These are phyloP conservation scores for Dissostichus mawsoni DNA, from an alignment of 2,113 vertebrate species.

Conservation along the genomic window DNA sequence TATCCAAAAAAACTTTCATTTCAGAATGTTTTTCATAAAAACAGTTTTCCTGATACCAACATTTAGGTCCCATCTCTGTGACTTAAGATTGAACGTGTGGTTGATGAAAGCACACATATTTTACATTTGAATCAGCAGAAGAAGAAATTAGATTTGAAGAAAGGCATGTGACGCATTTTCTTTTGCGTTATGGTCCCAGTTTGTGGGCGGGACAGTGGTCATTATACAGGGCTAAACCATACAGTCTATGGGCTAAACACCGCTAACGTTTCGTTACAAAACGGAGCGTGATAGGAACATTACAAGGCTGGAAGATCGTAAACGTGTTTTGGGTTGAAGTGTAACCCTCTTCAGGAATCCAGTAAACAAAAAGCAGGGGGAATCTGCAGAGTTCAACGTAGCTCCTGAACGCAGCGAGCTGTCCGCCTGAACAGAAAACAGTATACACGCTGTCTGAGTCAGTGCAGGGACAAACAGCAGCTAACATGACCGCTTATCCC, in stretches of 20 bases:
- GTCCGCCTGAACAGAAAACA: conserved; percentile 39
- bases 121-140: neutral
- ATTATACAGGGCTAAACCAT: conserved; percentile 10
- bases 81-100: neutral
- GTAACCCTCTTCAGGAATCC: conserved; percentile 16
- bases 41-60: neutral
- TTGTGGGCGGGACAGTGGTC: conserved; percentile 71
- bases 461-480: conserved; percentile 8
- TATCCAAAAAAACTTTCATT: conserved; percentile 16
- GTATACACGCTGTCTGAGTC: conserved; percentile 45
- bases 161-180: conserved; percentile 76
- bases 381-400: conserved; percentile 45
- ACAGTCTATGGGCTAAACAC: conserved; percentile 22
- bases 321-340: neutral
- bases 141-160: conserved; percentile 19
- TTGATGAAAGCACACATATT: neutral
- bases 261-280: conserved; percentile 32
- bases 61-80: neutral
- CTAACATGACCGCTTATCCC: neutral
- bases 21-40: neutral
- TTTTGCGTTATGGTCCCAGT: conserved; percentile 62
- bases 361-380: conserved; percentile 24
- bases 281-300: neutral
- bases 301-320: neutral
- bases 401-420: conserved; percentile 47